These are phyloP conservation scores for Desoria tigrina DNA, from an alignment of 2,888 invertebrate species.

Conservation along the genomic window DNA sequence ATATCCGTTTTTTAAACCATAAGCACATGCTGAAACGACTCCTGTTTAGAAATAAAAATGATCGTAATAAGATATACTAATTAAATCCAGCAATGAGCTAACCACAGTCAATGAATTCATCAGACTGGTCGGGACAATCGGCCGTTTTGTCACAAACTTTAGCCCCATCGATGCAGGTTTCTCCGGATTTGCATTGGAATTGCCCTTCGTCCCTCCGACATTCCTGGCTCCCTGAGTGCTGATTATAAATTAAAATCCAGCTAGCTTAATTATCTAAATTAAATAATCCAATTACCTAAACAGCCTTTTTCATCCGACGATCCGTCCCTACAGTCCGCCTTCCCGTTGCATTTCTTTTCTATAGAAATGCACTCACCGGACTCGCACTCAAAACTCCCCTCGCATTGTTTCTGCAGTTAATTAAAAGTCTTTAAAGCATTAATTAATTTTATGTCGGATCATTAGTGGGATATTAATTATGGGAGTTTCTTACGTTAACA, in stretches of 20 bases:
- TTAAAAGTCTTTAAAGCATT: neutral
- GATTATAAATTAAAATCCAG: neutral
- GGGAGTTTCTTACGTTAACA: neutral
- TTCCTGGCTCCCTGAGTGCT: conserved; percentile 16
- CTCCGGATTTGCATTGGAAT: conserved; percentile 43
- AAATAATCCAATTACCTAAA: conserved; percentile 13
- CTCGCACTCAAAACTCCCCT: conserved; percentile 62
- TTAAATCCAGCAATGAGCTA: no score
- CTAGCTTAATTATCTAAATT: neutral
- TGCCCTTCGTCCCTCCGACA: conserved; percentile 40
- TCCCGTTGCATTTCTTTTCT: conserved; percentile 59
- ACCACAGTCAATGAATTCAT: conserved; percentile 56
- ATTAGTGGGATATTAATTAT: neutral
- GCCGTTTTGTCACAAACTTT: conserved; percentile 62
- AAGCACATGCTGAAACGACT: no score
- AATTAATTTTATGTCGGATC: neutral
- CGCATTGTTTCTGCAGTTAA: conserved; percentile 82
- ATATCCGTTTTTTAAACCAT: no score
- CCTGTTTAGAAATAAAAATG: no score
- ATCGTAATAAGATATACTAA: no score
- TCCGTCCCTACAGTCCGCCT: conserved; percentile 59
- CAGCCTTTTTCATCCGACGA: conserved; percentile 55
- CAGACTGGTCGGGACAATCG: conserved; percentile 67
- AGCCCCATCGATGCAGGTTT: conserved; percentile 60
- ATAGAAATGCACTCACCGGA: conserved; percentile 58